Base-by-base conservation (phyloP, 2,888 invertebrate species). In the Thumatha senex region DNA sequence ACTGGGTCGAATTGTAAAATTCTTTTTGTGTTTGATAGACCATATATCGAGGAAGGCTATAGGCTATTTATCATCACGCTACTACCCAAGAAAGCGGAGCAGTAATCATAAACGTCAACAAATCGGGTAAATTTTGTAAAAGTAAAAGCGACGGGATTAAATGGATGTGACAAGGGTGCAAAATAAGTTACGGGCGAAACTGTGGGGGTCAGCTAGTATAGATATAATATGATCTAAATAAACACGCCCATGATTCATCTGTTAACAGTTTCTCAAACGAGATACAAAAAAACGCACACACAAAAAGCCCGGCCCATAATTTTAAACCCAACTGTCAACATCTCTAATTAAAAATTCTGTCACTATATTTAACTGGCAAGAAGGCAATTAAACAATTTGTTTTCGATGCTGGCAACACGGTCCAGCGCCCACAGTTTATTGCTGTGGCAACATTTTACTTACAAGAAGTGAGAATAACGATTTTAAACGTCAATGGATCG, bases 301-400 rank as follows among this genome's bases (percentile, higher is more conserved):
- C 9, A 38, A 45, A 45, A 45, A 15, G 29, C 24, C 2, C 18
- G 18, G 18, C 5, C 10, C 11, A 35, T 18, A 36, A 24, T 57
- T 54, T 56, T 46, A 56, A 45, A 35, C n/a, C 24, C 14, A 38
- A n/a, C 44, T 40, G 43, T 51, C 59, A 55, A 52, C 67, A 61
- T 36, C 52, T 52, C 55, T 66, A 63, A 66, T 66, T 63, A 66
- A 49, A 61, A 59, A 55, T 45, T 14, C 50, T 41, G 38, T 24
- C 52, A 11, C 61, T 67, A 64, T 52, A 53, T 51, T 24, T 60
- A 64, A 51, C 38, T 29, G 29, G 36, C 45, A 45, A 67, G 56
- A 56, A 67, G 59, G 82, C 86, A 85, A 89, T 89, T 89, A 89
- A 86, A 86, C 83, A 89, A 89, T 88, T 89, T 89, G 88, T 87